Conservation (phyloP, 2,888 invertebrate genomes). For the Bugulina stolonifera region DNA sequence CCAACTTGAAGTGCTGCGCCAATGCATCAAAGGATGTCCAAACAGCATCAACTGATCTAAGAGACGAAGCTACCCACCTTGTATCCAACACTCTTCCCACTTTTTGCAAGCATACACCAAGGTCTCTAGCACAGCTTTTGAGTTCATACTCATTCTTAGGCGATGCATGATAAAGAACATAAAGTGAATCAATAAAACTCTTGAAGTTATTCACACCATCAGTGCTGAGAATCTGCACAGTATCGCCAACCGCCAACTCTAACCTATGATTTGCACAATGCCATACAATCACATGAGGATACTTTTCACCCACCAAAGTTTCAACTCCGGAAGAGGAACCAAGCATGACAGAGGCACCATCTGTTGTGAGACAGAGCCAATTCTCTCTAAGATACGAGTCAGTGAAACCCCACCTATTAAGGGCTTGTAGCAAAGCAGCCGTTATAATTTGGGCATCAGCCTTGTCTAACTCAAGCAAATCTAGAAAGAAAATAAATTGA, state of each 20-base stretch:
- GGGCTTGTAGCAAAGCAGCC: not conserved
- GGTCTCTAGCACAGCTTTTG: not conserved
- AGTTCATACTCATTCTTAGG: not conserved
- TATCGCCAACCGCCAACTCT: slow-evolving; percentile 3
- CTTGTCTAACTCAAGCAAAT: not conserved
- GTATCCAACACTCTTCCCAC: not conserved
- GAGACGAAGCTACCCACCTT: not conserved
- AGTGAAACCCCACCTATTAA: not conserved
- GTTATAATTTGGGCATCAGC: not conserved
- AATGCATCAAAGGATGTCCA: not conserved
- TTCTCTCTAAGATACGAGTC: too few species aligned
- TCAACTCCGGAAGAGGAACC: not conserved
- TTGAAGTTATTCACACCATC: slow-evolving; percentile 2
- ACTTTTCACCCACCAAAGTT: not conserved
- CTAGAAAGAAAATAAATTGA: not conserved
- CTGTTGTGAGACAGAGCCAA: too few species aligned
- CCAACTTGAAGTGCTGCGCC: not conserved
- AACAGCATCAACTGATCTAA: not conserved
- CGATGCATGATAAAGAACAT: not conserved
- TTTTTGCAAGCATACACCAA: not conserved
- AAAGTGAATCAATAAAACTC: not conserved
- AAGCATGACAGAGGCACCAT: too few species aligned
- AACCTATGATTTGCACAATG: slow-evolving; percentile 10
- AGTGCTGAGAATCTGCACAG: not conserved
- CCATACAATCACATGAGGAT: not conserved